Conservation (phyloP, 92 coral and sea anemone species). For the Galaxea fascicularis region DNA sequence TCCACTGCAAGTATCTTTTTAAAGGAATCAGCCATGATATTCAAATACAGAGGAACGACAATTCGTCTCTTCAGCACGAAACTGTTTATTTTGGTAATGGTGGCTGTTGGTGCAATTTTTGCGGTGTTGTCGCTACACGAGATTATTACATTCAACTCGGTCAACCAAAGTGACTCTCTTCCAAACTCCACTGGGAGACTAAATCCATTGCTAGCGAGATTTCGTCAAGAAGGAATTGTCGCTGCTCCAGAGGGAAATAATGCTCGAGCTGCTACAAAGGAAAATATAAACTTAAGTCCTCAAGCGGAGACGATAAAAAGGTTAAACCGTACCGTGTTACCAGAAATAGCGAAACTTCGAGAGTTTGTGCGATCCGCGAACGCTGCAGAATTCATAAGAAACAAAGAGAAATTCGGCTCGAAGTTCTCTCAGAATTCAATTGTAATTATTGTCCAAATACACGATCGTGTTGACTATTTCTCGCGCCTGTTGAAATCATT, state of each 20-base stretch:
- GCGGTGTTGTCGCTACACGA: conserved; percentile 50
- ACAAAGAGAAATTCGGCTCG: conserved; percentile 72
- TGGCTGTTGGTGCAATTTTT: conserved; percentile 40
- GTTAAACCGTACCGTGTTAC: conserved; percentile 6
- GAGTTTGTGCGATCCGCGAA: conserved; percentile 65
- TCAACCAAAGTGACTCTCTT: background rate
- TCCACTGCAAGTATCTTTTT: background rate
- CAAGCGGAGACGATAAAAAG: conserved; percentile 12
- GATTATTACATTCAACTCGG: conserved; percentile 17
- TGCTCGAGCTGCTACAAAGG: background rate
- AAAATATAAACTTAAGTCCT: conserved; percentile 27
- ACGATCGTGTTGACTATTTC: conserved; percentile 85
- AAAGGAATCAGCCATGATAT: conserved; percentile 33
- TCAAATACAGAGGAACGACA: conserved; percentile 75
- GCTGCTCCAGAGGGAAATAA: conserved; percentile 8
- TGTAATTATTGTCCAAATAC: conserved; percentile 92
- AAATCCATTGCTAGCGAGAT: conserved; percentile 2
- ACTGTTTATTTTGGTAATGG: conserved; percentile 55
- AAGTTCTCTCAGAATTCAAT: conserved; percentile 62
- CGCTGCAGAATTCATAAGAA: conserved; percentile 59
- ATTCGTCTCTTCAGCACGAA: conserved; percentile 73
- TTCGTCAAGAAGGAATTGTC: background rate
- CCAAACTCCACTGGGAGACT: background rate
- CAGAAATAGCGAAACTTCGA: conserved; percentile 64
- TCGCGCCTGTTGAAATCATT: conserved; percentile 80